Evolutionary conservation across 2,113 vertebrate species (phyloP), one percentile per base, ranked within the genome.

Genomic region (Apistogramma diplotaenia): DNA sequence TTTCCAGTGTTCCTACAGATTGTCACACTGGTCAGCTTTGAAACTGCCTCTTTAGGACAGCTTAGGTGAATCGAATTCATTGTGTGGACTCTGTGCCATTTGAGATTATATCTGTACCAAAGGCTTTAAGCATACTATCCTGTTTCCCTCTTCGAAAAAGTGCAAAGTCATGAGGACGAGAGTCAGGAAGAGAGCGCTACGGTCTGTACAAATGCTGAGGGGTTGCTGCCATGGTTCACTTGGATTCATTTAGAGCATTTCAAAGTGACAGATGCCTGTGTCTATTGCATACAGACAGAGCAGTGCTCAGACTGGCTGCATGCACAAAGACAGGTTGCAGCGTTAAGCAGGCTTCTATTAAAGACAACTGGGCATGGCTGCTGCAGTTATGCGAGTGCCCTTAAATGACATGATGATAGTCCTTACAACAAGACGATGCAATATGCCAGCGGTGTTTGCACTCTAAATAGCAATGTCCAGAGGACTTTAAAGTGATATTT

Each of bases 181-280:
- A 65, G 72, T 56, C 54, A 19, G 29, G n/a, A 10, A 33, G 16
- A 58, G 46, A 49, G 29, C 57, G 13, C 60, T 1, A 46, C 3
- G 21, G 33, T 1, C 6, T 12, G 55, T 25, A 54, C 27, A 78
- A 79, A 83, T 53, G 67, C 77, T 74, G 67, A 15, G 72, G 81
- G 73, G 74, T 73, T 59, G 57, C 27, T 46, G 58, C 79, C 21
- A 40, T 62, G 75, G 55, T 73, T 81, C 67, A 79, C 74, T 87
- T 89, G 76, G 49, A 83, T 78, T 83, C 72, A 58, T 18, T 77
- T 35, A 53, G 67, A 85, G 43, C 67, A 56, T 86, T 83, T 67
- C 29, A 43, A 93, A 78, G 79, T 82, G 89, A 85, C 86, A 83
- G 87, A 87, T 89, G 87, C 56, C 82, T 23, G 57, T 67, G 55